Evolutionary conservation across 2,113 vertebrate species (phyloP).

Genomic region (Marmota monax): DNA sequence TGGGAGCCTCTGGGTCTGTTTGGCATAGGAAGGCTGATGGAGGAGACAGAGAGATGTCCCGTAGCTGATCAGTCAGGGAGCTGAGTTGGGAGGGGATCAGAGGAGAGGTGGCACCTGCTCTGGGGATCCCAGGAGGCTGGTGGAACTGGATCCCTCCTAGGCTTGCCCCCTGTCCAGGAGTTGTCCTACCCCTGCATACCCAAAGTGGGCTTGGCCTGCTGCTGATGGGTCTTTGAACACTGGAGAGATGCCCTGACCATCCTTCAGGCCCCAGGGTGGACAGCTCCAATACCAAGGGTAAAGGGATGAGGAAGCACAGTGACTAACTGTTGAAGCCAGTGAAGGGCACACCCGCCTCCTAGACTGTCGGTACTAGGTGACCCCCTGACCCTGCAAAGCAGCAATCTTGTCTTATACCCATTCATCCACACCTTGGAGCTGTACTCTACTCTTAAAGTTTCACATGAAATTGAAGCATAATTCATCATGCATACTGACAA

Average conservation of each 20-base stretch:
- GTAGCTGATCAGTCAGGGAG: background rate
- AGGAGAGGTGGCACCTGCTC: background rate
- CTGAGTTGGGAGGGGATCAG: background rate
- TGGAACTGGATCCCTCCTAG: background rate
- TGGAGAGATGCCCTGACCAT: background rate
- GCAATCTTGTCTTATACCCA: background rate
- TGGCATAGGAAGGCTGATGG: no score
- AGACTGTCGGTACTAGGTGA: background rate
- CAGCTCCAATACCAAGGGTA: background rate
- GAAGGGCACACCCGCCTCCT: background rate
- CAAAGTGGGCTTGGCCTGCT: background rate
- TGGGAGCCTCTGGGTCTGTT: background rate
- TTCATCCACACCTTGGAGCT: background rate
- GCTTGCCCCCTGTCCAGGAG: no score
- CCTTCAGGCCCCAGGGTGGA: background rate
- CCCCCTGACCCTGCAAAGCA: background rate
- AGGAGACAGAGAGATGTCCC: background rate
- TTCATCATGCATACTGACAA: background rate
- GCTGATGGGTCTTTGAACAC: background rate
- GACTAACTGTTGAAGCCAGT: background rate
- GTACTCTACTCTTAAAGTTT: background rate
- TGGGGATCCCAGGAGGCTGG: background rate
- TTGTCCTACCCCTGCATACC: background rate
- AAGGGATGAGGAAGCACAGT: background rate
- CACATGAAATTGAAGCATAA: background rate